A percentile compares a stretch with the other conserved stretches of the same genome.
phyloP scores from a whole-genome alignment of 1,140 invertebrate species.

The Drosophila setifemur region DNA sequence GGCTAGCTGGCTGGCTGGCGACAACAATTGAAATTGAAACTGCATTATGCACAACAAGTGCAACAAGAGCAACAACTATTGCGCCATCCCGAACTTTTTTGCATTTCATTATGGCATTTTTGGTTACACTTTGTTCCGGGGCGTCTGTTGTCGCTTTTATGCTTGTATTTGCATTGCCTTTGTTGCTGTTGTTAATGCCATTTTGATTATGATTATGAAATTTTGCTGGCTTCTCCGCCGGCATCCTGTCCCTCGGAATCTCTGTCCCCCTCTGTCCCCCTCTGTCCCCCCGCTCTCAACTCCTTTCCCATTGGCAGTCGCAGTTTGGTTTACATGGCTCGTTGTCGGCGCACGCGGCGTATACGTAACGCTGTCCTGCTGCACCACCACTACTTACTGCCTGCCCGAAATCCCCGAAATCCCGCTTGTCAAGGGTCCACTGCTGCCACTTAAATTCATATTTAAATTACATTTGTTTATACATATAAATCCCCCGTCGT shows the following conservation, averaged over 20 bases:
- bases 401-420: slow-evolving; percentile 15
- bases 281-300: background rate
- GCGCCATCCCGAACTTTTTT: slow-evolving; percentile 39
- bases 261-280: background rate
- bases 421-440: slow-evolving; percentile 36
- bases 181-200: slow-evolving; percentile 80
- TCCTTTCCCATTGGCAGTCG: slow-evolving; percentile 23
- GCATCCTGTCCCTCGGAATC: slow-evolving; percentile 16
- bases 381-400: slow-evolving; percentile 7
- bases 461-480: slow-evolving; percentile 74
- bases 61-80: slow-evolving; percentile 43
- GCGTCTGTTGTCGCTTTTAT: slow-evolving; percentile 70
- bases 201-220: slow-evolving; percentile 81
- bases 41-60: slow-evolving; percentile 72
- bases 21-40: slow-evolving; percentile 80
- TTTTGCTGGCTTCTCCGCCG: slow-evolving; percentile 56
- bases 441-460: slow-evolving; percentile 71
- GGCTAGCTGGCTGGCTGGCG: slow-evolving; percentile 52
- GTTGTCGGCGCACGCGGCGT: slow-evolving; percentile 68
- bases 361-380: slow-evolving; percentile 55
- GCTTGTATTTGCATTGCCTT: slow-evolving; percentile 75
- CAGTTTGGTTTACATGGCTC: slow-evolving; percentile 76
- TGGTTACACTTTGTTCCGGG: slow-evolving; percentile 72
- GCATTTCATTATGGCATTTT: slow-evolving; percentile 77
- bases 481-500: slow-evolving; percentile 22